Conservation (phyloP, 2,888 invertebrate genomes). For the Gasteruption jaculator region DNA sequence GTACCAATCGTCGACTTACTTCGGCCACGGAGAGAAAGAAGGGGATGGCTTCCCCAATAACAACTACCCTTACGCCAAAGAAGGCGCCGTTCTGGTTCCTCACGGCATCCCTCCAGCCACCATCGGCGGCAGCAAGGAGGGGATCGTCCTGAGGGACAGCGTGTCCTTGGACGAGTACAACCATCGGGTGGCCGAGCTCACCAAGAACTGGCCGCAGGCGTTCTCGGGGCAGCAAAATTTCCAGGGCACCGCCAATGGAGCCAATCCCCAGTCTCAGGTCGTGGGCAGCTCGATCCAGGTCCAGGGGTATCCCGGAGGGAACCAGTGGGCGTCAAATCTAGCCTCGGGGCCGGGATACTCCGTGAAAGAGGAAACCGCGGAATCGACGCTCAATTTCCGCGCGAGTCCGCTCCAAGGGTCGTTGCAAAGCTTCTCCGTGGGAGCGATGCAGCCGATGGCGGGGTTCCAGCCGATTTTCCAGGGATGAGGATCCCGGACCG, state of each 20-base stretch:
- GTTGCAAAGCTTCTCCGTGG: too few relatives aligned
- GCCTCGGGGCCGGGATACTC: slow-evolving; percentile 34
- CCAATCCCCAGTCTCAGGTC: neutral
- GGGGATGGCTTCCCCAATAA: neutral
- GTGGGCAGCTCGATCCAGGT: too few relatives aligned
- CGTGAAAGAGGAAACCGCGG: slow-evolving; percentile 37
- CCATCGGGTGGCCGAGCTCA: slow-evolving; percentile 36
- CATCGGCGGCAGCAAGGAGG: slow-evolving; percentile 27
- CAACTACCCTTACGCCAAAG: neutral
- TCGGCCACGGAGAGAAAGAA: slow-evolving; percentile 12
- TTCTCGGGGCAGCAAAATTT: too few relatives aligned
- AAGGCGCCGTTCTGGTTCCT: slow-evolving; percentile 19
- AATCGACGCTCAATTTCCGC: slow-evolving; percentile 22
- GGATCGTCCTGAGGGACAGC: slow-evolving; percentile 36
- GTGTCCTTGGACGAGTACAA: slow-evolving; percentile 39
- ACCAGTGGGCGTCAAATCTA: too few relatives aligned
- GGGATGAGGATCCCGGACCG: too few relatives aligned
- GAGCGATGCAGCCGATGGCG: too few relatives aligned
- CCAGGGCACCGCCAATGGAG: neutral
- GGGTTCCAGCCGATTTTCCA: too few relatives aligned
- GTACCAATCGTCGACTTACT: too few relatives aligned
- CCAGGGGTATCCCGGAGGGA: slow-evolving; percentile 2
- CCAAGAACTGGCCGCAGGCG: slow-evolving; percentile 37
- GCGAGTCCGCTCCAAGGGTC: too few relatives aligned
- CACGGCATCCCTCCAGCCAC: slow-evolving; percentile 22